phyloP scores from a whole-genome alignment of 2,113 vertebrate species.

The Eudyptes chrysolophus region DNA sequence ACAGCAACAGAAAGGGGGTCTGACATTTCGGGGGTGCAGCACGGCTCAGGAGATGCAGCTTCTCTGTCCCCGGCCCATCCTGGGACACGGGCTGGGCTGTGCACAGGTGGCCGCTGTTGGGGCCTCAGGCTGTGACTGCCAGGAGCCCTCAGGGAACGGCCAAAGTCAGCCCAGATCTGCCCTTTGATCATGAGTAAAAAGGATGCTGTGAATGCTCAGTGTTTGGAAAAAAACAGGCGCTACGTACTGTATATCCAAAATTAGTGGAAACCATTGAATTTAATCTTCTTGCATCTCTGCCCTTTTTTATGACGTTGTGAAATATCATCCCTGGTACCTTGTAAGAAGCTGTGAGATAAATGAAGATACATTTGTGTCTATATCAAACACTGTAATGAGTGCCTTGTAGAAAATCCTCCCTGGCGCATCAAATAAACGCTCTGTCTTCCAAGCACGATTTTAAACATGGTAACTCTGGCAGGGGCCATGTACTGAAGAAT shows the following conservation, averaged over 20 bases:
- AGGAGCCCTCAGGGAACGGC: not conserved
- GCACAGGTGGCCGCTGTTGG: not conserved
- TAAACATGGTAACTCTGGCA: not conserved
- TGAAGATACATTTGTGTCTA: not conserved
- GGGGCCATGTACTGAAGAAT: not conserved
- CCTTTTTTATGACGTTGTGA: not conserved
- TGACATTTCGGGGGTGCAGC: not conserved
- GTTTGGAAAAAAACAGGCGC: not conserved
- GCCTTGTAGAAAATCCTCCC: not conserved
- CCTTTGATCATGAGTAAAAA: not conserved
- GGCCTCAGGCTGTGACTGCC: accelerated
- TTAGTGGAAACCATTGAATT: not conserved
- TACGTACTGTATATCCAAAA: not conserved
- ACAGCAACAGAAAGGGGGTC: not conserved
- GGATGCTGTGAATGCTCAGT: not conserved
- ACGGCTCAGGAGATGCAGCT: not conserved
- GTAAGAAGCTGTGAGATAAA: not conserved
- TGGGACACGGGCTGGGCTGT: not conserved
- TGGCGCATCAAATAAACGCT: not conserved
- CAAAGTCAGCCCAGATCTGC: not conserved
- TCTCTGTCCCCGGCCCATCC: accelerated
- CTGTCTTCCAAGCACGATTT: not conserved
- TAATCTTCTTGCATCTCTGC: not conserved
- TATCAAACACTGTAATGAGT: not conserved
- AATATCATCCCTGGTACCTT: not conserved